Percentiles rank a stretch among this genome's conserved stretches.
Evolutionary conservation across 2,113 vertebrate genomes (phyloP).

Genomic region (Paralichthys olivaceus): DNA sequence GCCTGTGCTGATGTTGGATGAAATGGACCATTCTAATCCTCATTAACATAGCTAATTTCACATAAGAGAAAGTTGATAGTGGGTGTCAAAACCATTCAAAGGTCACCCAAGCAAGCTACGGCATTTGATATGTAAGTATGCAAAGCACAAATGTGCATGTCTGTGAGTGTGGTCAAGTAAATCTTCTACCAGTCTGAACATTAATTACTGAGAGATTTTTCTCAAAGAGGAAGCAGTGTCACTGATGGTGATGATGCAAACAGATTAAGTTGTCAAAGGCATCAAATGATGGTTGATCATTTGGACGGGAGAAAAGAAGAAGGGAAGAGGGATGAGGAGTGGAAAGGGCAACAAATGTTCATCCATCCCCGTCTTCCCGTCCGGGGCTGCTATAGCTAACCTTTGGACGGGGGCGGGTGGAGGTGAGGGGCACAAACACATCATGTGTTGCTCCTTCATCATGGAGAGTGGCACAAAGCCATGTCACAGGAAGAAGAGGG

Average conservation of each 20-base stretch:
- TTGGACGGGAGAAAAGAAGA: not conserved
- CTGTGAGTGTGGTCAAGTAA: not conserved
- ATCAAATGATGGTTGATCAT: not conserved
- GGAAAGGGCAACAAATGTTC: slow-evolving; percentile 25
- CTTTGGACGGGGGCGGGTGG: slow-evolving; percentile 42
- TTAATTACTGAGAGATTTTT: not conserved
- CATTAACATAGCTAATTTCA: slow-evolving; percentile 78
- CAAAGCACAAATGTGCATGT: not conserved
- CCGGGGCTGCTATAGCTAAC: slow-evolving; percentile 33
- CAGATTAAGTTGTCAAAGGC: slow-evolving; percentile 7
- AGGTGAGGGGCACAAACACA: slow-evolving; percentile 22
- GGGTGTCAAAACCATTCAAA: slow-evolving; percentile 68
- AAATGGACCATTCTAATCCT: slow-evolving; percentile 75
- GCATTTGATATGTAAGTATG: slow-evolving; percentile 9
- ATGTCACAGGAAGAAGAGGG: slow-evolving; percentile 24
- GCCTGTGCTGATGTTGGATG: slow-evolving; percentile 60
- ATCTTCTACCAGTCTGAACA: slow-evolving; percentile 12
- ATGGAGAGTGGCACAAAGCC: slow-evolving; percentile 29
- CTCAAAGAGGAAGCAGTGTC: not conserved
- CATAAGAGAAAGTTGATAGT: slow-evolving; percentile 68
- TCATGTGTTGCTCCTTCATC: slow-evolving; percentile 35
- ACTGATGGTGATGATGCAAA: not conserved
- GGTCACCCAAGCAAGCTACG: slow-evolving; percentile 53
- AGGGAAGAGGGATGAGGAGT: not conserved
- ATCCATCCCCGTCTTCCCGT: not conserved